Evolutionary conservation across 1,140 invertebrate species (phyloP).

Genomic region (Pectinophora gossypiella): DNA sequence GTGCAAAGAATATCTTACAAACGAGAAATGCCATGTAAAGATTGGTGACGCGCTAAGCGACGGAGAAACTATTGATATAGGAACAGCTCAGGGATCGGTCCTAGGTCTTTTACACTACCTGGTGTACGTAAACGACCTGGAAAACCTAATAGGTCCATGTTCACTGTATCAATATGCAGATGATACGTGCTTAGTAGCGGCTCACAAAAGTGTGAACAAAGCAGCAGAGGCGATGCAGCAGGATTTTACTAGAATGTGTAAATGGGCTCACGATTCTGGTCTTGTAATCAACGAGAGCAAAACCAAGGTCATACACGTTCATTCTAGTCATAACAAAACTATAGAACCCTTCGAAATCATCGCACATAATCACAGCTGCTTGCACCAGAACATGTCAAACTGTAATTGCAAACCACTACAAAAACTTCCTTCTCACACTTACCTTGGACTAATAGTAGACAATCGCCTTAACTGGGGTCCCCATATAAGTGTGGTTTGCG

Average conservation of each 20-base stretch:
- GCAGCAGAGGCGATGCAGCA: too few species aligned
- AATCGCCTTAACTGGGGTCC: background rate
- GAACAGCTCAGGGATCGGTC: background rate
- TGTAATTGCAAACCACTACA: background rate
- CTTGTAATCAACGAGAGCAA: too few species aligned
- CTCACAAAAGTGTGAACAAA: too few species aligned
- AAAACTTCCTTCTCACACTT: background rate
- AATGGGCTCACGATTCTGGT: too few species aligned
- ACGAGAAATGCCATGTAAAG: background rate
- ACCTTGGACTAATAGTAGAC: background rate
- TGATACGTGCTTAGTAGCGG: too few species aligned
- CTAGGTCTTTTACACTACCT: background rate
- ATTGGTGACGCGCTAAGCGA: background rate
- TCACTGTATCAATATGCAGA: background rate
- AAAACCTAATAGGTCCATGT: background rate
- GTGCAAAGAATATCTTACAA: background rate
- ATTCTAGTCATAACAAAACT: too few species aligned
- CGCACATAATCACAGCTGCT: too few species aligned
- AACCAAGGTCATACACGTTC: too few species aligned
- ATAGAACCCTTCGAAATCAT: too few species aligned
- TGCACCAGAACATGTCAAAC: background rate
- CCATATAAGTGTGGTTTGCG: background rate
- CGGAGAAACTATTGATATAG: background rate
- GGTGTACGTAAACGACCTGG: background rate
- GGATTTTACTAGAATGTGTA: too few species aligned